Conservation (phyloP, 2,797 vertebrate species). For the Potorous gilbertii region DNA sequence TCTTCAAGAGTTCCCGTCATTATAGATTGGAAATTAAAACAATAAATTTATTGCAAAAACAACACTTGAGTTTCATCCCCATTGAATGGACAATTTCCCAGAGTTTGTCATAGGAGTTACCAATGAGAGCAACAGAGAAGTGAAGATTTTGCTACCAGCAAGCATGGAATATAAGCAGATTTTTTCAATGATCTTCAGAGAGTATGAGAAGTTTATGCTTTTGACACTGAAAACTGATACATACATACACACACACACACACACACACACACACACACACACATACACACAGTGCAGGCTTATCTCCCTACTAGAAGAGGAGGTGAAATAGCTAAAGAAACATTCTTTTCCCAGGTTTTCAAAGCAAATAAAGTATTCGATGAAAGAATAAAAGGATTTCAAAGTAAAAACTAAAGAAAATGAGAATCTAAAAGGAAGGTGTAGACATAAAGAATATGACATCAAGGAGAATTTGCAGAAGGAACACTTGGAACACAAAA, state of each 20-base stretch:
- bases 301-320: background rate
- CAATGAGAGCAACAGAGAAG: background rate
- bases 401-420: background rate
- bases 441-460: background rate
- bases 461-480: background rate
- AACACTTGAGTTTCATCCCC: background rate
- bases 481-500: background rate
- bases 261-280: background rate
- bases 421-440: background rate
- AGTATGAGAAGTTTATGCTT: background rate
- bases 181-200: background rate
- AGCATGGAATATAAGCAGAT: background rate
- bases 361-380: background rate
- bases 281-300: background rate
- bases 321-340: background rate
- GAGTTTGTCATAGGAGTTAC: background rate
- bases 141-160: background rate
- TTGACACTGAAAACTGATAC: background rate
- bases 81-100: background rate
- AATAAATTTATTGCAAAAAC: background rate
- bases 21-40: background rate
- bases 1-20: background rate
- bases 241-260: background rate
- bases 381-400: background rate
- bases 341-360: background rate